A percentile compares a stretch with the other conserved stretches of the same genome.
Conservation (phyloP, 2,797 vertebrate species). For the Mormyrops boulengeri region DNA sequence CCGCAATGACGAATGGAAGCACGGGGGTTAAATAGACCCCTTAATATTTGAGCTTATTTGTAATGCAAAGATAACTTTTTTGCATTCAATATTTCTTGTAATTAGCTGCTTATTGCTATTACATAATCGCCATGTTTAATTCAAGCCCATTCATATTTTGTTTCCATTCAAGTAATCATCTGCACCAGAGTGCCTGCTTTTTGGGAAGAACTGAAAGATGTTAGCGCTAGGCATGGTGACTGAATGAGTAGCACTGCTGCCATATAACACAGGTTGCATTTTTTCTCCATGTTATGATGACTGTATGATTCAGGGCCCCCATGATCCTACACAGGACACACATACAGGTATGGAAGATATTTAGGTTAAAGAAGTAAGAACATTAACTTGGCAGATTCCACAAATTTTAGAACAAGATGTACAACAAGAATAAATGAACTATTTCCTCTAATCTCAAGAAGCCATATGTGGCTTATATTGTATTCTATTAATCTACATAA, state of each 20-base stretch:
- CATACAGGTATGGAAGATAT: neutral
- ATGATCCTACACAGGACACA: neutral
- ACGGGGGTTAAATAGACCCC: neutral
- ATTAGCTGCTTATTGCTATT: neutral
- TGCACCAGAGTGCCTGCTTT: neutral
- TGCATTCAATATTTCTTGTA: neutral
- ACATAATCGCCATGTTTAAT: neutral
- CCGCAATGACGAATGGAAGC: neutral
- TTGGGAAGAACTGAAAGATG: neutral
- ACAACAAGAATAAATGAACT: neutral
- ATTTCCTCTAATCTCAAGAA: neutral
- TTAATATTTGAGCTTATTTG: neutral
- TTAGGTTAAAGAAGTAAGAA: neutral
- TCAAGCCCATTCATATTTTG: neutral
- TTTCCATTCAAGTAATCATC: neutral
- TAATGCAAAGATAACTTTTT: neutral
- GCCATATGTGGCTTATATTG: neutral
- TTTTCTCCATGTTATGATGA: neutral
- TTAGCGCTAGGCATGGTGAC: neutral
- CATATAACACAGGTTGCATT: neutral
- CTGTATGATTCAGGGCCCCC: neutral
- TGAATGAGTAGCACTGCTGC: neutral
- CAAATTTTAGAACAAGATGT: neutral
- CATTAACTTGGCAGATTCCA: neutral
- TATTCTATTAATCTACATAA: neutral